Conservation (phyloP, 2,113 vertebrate species). For the Pedetes capensis region DNA sequence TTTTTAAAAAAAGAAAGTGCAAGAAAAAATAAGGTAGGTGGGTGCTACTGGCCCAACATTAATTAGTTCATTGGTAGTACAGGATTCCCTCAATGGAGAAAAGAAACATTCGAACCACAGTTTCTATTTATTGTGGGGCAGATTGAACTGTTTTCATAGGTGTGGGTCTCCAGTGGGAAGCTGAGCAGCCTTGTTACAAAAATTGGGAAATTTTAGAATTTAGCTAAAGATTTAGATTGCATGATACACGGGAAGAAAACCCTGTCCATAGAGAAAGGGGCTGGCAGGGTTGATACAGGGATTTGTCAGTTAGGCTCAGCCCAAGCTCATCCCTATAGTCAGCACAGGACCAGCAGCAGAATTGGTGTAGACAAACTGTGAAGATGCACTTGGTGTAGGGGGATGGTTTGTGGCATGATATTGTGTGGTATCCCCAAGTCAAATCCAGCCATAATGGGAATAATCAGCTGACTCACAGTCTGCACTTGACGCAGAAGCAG, state of each 20-base stretch:
- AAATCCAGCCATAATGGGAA: not conserved
- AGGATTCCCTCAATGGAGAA: not conserved
- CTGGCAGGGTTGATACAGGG: not conserved
- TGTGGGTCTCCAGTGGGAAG: not conserved
- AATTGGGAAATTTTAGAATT: too few relatives aligned
- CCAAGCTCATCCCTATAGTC: not conserved
- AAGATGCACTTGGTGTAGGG: not conserved
- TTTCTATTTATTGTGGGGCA: not conserved
- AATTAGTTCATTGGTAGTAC: rapidly evolving
- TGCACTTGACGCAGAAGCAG: not conserved
- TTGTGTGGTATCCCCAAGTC: too few relatives aligned
- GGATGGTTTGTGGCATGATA: rapidly evolving
- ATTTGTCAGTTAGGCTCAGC: too few relatives aligned
- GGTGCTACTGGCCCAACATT: not conserved
- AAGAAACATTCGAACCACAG: not conserved
- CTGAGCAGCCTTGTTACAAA: too few relatives aligned
- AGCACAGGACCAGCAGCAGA: not conserved
- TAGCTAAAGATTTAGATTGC: not conserved
- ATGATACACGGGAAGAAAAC: not conserved
- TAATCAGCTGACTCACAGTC: not conserved
- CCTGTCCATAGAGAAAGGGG: not conserved
- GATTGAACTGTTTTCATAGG: too few relatives aligned
- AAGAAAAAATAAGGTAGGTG: not conserved
- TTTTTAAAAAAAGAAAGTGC: too few relatives aligned
- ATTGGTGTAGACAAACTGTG: not conserved